A percentile compares a stretch with the other conserved stretches of the same genome.
phyloP scores from a whole-genome alignment of 2,888 invertebrate genomes.

The Heteromyza rotundicornis region DNA sequence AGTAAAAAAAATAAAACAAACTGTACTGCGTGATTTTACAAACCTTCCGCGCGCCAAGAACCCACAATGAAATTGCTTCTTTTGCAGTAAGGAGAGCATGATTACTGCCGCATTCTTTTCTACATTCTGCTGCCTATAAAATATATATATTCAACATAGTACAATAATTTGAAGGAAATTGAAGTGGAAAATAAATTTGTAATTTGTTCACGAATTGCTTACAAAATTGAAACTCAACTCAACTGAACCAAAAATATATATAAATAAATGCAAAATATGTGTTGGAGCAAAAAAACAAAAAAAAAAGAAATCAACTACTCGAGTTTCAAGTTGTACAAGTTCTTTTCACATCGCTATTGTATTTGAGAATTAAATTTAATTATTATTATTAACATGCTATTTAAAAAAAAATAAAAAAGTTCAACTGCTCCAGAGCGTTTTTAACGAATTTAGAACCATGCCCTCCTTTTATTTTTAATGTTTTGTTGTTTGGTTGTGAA shows the following conservation, averaged over 20 bases:
- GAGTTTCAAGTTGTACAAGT: too few species aligned
- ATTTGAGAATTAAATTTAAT: too few species aligned
- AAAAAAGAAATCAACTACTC: not conserved
- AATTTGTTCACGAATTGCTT: not conserved
- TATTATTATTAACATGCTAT: too few species aligned
- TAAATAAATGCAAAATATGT: not conserved
- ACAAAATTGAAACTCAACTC: conserved; percentile 3
- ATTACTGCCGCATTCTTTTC: conserved; percentile 67
- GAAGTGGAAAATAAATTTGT: conserved; percentile 4
- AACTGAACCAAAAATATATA: conserved; percentile 4
- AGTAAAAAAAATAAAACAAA: conserved; percentile 6
- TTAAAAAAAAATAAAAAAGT: too few species aligned
- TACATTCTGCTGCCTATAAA: conserved; percentile 63
- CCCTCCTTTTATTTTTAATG: too few species aligned
- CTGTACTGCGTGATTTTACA: conserved; percentile 39
- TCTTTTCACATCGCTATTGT: too few species aligned
- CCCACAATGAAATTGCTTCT: conserved; percentile 93
- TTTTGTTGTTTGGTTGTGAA: too few species aligned
- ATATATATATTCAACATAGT: too few species aligned
- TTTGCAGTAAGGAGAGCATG: conserved; percentile 89
- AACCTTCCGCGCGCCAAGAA: conserved; percentile 92
- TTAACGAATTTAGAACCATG: too few species aligned
- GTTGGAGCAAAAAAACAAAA: not conserved
- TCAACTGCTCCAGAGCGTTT: too few species aligned
- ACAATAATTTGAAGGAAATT: too few species aligned